A percentile compares a stretch with the other conserved stretches of the same genome.
Evolutionary conservation across 2,888 invertebrate genomes (phyloP).

Genomic region (Drosophila nr. perissopoda): DNA sequence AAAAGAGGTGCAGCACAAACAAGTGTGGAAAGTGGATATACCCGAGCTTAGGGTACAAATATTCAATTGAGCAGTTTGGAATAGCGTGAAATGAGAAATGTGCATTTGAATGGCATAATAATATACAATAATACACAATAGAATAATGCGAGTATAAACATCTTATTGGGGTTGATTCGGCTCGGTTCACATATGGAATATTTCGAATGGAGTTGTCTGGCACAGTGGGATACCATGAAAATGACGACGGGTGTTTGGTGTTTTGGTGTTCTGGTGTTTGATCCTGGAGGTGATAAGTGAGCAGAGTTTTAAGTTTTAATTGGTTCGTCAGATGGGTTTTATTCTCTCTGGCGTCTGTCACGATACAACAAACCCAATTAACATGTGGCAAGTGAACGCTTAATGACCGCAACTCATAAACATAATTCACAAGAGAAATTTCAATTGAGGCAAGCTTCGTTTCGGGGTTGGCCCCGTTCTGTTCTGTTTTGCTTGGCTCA

Average conservation of each 20-base stretch:
- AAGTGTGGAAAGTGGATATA: not conserved
- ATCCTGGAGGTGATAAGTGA: conserved; percentile 61
- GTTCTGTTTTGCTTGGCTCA: conserved; percentile 35
- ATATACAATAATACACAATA: conserved; percentile 14
- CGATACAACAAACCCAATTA: conserved; percentile 27
- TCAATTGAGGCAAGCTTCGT: conserved; percentile 68
- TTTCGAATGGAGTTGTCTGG: conserved; percentile 65
- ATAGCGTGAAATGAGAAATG: conserved; percentile 30
- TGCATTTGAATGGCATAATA: conserved; percentile 62
- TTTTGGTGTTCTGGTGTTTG: conserved; percentile 47
- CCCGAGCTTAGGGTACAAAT: not conserved
- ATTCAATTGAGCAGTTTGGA: conserved; percentile 57
- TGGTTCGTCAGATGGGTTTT: conserved; percentile 31
- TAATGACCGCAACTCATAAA: conserved; percentile 42
- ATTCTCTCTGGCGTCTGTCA: conserved; percentile 7
- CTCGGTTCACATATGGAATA: conserved; percentile 3
- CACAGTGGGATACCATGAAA: conserved; percentile 46
- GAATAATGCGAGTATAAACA: conserved; percentile 21
- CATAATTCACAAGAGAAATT: conserved; percentile 70
- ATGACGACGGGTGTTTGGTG: conserved; percentile 27
- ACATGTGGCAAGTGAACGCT: conserved; percentile 40
- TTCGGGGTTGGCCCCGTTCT: conserved; percentile 19
- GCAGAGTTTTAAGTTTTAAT: conserved; percentile 61
- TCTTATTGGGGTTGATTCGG: conserved; percentile 43
- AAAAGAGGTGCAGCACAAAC: not conserved